Percentiles rank a stretch among this genome's conserved stretches.
These are phyloP conservation scores for Chelmon rostratus DNA, from an alignment of 2,797 vertebrate genomes.

Conservation along the genomic window DNA sequence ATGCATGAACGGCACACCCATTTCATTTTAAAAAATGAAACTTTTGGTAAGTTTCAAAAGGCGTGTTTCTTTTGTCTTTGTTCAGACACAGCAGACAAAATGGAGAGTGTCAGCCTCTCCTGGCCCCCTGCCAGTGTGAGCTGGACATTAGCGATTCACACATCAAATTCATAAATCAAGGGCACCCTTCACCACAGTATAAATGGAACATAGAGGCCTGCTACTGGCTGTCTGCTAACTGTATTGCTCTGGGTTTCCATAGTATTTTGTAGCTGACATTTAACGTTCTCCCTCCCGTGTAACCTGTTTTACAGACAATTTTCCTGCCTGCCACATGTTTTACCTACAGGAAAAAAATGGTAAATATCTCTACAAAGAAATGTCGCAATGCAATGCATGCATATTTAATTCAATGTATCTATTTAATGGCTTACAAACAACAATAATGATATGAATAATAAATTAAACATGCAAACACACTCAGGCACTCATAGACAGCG, in stretches of 20 bases:
- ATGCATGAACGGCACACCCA: constrained; percentile 39
- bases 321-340: constrained; percentile 31
- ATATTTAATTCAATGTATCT: constrained; percentile 71
- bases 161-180: constrained; percentile 79
- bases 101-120: constrained; percentile 54
- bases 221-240: constrained; percentile 61
- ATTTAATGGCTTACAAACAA: constrained; percentile 71
- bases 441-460: constrained; percentile 65
- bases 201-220: constrained; percentile 62
- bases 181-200: constrained; percentile 63
- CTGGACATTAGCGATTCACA: constrained; percentile 72
- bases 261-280: constrained; percentile 55
- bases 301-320: constrained; percentile 23
- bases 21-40: constrained; percentile 52
- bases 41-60: constrained; percentile 56
- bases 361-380: constrained; percentile 42
- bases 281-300: constrained; percentile 25
- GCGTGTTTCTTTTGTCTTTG: constrained; percentile 49
- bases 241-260: constrained; percentile 44
- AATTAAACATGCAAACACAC: constrained; percentile 52
- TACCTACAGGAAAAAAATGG: constrained; percentile 38
- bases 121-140: constrained; percentile 45
- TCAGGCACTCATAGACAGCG: constrained; percentile 11
- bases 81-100: constrained; percentile 61
- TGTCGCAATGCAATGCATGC: constrained; percentile 41